These are phyloP conservation scores for Fulmarus glacialis DNA, from an alignment of 2,113 vertebrate species.

Conservation along the genomic window DNA sequence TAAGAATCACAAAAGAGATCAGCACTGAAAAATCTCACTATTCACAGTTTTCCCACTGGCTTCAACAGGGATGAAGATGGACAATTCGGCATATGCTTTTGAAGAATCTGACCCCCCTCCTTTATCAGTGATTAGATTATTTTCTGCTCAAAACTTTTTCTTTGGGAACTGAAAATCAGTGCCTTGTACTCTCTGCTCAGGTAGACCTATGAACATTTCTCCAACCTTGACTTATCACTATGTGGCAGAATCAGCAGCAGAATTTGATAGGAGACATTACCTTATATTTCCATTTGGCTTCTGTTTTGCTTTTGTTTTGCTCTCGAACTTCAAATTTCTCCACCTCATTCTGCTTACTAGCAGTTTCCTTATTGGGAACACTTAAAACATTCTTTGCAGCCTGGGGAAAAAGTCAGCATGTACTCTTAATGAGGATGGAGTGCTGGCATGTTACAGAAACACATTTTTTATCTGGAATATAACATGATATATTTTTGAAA, in stretches of 20 bases:
- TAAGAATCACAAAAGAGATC: neutral
- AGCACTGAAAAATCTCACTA: neutral
- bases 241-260: neutral
- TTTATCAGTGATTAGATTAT: neutral
- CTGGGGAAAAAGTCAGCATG: conserved; percentile 66
- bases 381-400: conserved; percentile 87
- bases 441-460: neutral
- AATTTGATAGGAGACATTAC: conserved; percentile 68
- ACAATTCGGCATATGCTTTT: neutral
- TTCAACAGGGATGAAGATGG: neutral
- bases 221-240: neutral
- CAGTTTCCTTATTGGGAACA: conserved; percentile 84
- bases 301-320: conserved; percentile 95
- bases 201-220: neutral
- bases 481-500: neutral
- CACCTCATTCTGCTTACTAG: conserved; percentile 85
- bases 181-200: accelerated
- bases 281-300: conserved; percentile 99
- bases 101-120: neutral
- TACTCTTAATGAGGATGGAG: neutral
- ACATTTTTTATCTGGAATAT: neutral
- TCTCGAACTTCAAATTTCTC: conserved; percentile 94
- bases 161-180: neutral
- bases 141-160: neutral
- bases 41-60: neutral